A percentile compares a stretch with the other conserved stretches of the same genome.
Evolutionary conservation across 2,797 vertebrate species (phyloP).

Genomic region (Ispidina lecontei): DNA sequence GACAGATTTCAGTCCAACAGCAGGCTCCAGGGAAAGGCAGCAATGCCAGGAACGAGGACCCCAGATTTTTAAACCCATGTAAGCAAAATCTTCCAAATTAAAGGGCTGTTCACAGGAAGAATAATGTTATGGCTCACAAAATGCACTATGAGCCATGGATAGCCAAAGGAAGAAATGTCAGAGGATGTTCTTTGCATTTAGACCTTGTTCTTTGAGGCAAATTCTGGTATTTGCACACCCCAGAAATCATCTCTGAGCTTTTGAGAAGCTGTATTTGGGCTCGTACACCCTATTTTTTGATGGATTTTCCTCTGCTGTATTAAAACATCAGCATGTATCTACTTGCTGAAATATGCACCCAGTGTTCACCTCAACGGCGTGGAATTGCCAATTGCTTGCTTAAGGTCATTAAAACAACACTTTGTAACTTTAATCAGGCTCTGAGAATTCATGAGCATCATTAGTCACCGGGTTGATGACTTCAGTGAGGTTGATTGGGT

Average conservation of each 20-base stretch:
- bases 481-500: slow-evolving; percentile 56
- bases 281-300: neutral
- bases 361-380: neutral
- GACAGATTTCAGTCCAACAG: neutral
- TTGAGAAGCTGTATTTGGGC: neutral
- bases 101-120: neutral
- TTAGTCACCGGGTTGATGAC: slow-evolving; percentile 43
- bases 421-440: slow-evolving; percentile 57
- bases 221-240: neutral
- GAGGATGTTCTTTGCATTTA: neutral
- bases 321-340: neutral
- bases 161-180: neutral
- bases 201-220: neutral
- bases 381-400: slow-evolving; percentile 26
- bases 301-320: neutral
- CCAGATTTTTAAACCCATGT: neutral
- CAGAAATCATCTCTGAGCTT: neutral
- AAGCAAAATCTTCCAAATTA: slow-evolving; percentile 12
- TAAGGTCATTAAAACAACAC: slow-evolving; percentile 57
- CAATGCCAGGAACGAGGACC: neutral
- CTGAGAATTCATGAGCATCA: slow-evolving; percentile 45
- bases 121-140: slow-evolving; percentile 5
- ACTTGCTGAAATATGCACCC: neutral
- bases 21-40: neutral
- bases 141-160: neutral